These are phyloP conservation scores for Patella caerulea DNA, from an alignment of 2,888 invertebrate species.

Conservation along the genomic window DNA sequence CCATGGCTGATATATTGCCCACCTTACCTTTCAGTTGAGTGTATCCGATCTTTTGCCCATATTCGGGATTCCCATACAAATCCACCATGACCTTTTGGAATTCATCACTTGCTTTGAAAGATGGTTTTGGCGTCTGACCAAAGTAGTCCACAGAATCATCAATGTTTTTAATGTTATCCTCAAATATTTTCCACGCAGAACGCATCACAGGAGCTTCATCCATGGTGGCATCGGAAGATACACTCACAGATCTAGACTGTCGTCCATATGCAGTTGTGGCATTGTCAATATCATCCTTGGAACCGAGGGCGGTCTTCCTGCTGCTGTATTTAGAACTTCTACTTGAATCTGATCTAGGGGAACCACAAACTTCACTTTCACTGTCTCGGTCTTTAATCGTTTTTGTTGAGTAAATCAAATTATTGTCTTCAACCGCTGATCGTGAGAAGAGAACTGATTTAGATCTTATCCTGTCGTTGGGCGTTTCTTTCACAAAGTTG, in stretches of 20 bases:
- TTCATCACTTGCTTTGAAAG: conserved; percentile 51
- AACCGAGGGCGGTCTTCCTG: too few relatives aligned
- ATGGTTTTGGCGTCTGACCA: conserved; percentile 43
- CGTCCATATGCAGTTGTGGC: background rate
- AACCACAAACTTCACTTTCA: background rate
- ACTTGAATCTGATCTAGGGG: background rate
- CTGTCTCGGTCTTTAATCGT: background rate
- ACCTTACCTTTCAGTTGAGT: background rate
- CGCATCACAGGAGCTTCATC: background rate
- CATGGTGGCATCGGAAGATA: background rate
- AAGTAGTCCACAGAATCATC: conserved; percentile 44
- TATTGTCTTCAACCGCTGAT: background rate
- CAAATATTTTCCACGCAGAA: conserved; percentile 46
- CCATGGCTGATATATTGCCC: background rate
- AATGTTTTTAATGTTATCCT: conserved; percentile 48
- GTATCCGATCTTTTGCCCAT: conserved; percentile 28
- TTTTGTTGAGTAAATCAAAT: background rate
- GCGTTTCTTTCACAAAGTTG: background rate
- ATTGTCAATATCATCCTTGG: background rate
- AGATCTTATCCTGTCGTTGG: background rate
- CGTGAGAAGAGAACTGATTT: background rate
- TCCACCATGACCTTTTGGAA: conserved; percentile 58
- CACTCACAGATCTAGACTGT: background rate
- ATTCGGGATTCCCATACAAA: conserved; percentile 54
- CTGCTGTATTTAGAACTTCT: background rate